Base-by-base conservation (phyloP, 2,888 invertebrate genomes). In the Adela reaumurella region DNA sequence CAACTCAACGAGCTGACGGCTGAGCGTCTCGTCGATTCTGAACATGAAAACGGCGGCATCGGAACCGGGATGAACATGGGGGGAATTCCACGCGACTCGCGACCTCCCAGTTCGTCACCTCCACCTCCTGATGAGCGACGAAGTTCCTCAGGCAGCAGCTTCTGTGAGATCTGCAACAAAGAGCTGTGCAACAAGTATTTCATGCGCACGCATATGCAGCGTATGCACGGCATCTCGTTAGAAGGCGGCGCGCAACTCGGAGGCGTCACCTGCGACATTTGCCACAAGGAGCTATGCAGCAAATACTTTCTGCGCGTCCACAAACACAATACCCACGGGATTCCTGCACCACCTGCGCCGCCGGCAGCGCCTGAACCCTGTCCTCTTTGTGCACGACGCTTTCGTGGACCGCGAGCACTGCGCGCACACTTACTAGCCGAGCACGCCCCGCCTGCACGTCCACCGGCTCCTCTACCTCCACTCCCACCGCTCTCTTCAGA, bases 121-220 rank as follows among this genome's bases (percentile, higher is more conserved):
- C 76, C 77, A 24, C 67, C 73, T 16, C 64, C 70, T 54, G 49
- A 45, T 19, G 76, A 76, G 50, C 69, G 78, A n/a, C 80, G 85
- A 44, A 77, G 84, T 35, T 72, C 84, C 43, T 83, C 86, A 0
- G 87, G 92, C 1, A 92, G 90, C 53, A 94, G 94, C 62, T 95
- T 94, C 68, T 97, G 97, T 68, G 96, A 96, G 67, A 95, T 97
- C 55, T 97, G 97, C 74, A 97, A 97, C 80, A 97, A 97, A 73
- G 97, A 98, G 74, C 80, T 99, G 58, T 99, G 98, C 81, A 99
- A 99, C 81, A 99, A 99, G 72, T 99, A 99, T 69, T 99, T 99
- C 73, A 94, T 99, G 90, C 95, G 97, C 68, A 98, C 97, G 1
- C 99, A 99, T 79, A 97, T 97, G 94, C 90, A 96, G 65, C 89